Evolutionary conservation across 2,113 vertebrate genomes (phyloP).

Genomic region (Potamarius usumacintae): DNA sequence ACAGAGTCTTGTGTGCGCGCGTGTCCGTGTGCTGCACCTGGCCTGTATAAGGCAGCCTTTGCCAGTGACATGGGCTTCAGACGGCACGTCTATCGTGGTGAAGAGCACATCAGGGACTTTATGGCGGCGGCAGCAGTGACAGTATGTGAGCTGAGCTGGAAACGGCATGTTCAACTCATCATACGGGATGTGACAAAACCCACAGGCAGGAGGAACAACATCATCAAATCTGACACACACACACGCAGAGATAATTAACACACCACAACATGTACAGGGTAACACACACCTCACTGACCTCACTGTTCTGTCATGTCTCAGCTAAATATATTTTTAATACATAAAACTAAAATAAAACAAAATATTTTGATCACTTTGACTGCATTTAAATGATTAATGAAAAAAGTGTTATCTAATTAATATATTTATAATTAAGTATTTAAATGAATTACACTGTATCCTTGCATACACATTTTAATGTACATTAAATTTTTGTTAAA

Average conservation of each 20-base stretch:
- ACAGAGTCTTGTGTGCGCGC: background rate
- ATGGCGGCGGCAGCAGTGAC: constrained; percentile 87
- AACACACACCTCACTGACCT: background rate
- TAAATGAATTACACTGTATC: too few relatives aligned
- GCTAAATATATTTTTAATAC: background rate
- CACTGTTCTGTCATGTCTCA: background rate
- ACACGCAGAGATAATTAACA: background rate
- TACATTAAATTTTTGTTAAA: background rate
- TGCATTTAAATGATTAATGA: background rate
- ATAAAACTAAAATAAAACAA: too few relatives aligned
- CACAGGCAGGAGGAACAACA: constrained; percentile 80
- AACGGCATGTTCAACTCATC: constrained; percentile 98
- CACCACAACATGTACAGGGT: background rate
- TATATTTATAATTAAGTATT: background rate
- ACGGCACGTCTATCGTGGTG: constrained; percentile 83
- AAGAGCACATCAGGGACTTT: constrained; percentile 90
- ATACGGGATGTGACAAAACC: constrained; percentile 96
- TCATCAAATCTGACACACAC: constrained; percentile 83
- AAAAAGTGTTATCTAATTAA: too few relatives aligned
- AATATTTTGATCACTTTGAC: background rate
- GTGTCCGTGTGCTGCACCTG: constrained; percentile 66
- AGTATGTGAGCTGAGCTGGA: constrained; percentile 93
- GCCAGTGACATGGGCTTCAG: constrained; percentile 77
- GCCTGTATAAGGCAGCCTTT: constrained; percentile 90
- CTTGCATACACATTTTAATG: too few relatives aligned